These are phyloP conservation scores for human DNA, from an alignment of 2,113 vertebrate genomes.

Conservation along the genomic window DNA sequence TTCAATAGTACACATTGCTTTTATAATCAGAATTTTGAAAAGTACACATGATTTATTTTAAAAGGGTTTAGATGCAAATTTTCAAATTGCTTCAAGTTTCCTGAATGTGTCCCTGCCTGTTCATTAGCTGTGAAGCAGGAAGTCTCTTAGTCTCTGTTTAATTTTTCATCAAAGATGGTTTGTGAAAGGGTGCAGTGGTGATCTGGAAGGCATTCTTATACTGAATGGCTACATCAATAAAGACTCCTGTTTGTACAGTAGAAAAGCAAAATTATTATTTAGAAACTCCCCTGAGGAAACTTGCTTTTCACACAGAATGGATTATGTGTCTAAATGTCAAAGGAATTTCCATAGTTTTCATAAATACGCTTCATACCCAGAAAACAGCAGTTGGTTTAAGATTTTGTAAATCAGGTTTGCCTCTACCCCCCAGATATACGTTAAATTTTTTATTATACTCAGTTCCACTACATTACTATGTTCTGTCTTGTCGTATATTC, in stretches of 20 bases:
- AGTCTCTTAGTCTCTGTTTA: constrained; percentile 62
- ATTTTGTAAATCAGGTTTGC: neutral
- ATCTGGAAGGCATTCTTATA: constrained; percentile 13
- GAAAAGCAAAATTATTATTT: constrained; percentile 50
- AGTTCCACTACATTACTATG: neutral
- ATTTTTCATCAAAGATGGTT: constrained; percentile 71
- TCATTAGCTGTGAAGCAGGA: constrained; percentile 57
- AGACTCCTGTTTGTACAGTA: constrained; percentile 16
- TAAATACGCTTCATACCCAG: neutral
- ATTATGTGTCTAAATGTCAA: constrained; percentile 54
- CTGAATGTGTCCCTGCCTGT: neutral
- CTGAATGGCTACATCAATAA: neutral
- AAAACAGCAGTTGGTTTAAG: neutral
- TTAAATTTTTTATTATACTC: neutral
- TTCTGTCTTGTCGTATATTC: neutral
- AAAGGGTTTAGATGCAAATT: constrained; percentile 23
- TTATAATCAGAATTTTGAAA: constrained; percentile 34
- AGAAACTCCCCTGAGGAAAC: constrained; percentile 39
- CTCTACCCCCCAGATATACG: neutral
- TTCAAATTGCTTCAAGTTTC: neutral
- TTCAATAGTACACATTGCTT: neutral
- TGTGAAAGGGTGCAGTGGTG: neutral
- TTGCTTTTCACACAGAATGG: constrained; percentile 23
- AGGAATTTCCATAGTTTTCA: constrained; percentile 19
- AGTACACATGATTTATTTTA: neutral